Conservation (phyloP, 1,140 invertebrate genomes). For the Drosophila ercepeae region DNA sequence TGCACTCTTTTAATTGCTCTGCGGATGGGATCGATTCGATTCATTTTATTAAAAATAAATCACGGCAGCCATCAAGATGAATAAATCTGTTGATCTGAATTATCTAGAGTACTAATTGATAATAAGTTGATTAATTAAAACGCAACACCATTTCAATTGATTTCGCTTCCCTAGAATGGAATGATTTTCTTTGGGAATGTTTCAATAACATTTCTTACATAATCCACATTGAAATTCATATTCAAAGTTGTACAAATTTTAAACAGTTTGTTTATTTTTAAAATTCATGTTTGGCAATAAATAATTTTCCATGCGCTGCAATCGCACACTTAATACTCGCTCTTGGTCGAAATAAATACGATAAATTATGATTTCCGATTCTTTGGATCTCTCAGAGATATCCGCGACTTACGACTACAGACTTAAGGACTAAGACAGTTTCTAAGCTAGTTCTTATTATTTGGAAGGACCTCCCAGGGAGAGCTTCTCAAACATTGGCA, state of each 20-base stretch:
- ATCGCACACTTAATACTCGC: slow-evolving; percentile 25
- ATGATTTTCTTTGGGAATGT: no score
- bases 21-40: slow-evolving; percentile 1
- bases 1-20: slow-evolving; percentile 1
- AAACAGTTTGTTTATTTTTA: slow-evolving; percentile 4
- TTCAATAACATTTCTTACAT: not conserved
- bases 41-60: slow-evolving; percentile 2
- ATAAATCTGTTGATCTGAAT: slow-evolving; percentile 1
- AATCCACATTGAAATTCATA: no score
- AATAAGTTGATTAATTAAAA: slow-evolving; percentile 1
- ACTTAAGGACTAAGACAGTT: slow-evolving; percentile 26
- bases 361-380: slow-evolving; percentile 21
- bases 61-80: not conserved
- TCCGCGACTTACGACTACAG: slow-evolving; percentile 34
- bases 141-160: not conserved
- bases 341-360: slow-evolving; percentile 37
- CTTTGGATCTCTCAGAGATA: slow-evolving; percentile 42
- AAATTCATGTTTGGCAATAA: slow-evolving; percentile 29
- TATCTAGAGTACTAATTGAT: not conserved
- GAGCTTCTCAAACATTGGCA: slow-evolving; percentile 77
- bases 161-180: no score
- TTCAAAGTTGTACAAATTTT: not conserved
- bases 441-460: not conserved
- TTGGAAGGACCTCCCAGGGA: slow-evolving; percentile 29
- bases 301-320: slow-evolving; percentile 28